Conservation (phyloP, 2,888 invertebrate genomes). For the Rhagophthalmus giganteus region DNA sequence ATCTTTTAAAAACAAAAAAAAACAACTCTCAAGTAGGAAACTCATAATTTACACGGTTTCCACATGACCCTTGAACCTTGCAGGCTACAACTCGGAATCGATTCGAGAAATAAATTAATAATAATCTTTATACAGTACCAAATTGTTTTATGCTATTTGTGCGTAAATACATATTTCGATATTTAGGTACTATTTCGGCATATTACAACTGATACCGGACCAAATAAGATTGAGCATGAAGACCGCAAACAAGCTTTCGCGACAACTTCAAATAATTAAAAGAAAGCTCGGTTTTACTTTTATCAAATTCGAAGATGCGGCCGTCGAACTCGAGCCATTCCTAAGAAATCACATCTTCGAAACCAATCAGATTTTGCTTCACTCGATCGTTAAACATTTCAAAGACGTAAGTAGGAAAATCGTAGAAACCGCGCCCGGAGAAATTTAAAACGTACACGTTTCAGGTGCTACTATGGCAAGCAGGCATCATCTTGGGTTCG, state of each 20-base stretch:
- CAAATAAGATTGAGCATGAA: constrained; percentile 87
- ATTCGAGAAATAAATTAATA: no score
- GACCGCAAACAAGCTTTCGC: constrained; percentile 81
- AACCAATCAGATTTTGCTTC: constrained; percentile 79
- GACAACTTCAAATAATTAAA: constrained; percentile 78
- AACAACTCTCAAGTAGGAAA: no score
- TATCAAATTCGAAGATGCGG: constrained; percentile 95
- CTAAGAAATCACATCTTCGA: constrained; percentile 88
- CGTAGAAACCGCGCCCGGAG: background rate
- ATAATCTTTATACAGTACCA: no score
- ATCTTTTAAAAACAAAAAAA: no score
- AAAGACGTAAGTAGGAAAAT: constrained; percentile 66
- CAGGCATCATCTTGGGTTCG: constrained; percentile 91
- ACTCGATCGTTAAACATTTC: constrained; percentile 84
- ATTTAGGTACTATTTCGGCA: constrained; percentile 50
- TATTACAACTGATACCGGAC: constrained; percentile 51
- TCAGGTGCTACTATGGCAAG: constrained; percentile 91
- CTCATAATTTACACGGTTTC: no score
- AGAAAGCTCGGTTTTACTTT: constrained; percentile 83
- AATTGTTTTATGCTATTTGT: no score
- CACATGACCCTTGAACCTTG: no score
- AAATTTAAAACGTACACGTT: constrained; percentile 5
- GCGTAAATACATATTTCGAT: constrained; percentile 43
- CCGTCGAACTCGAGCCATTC: constrained; percentile 89
- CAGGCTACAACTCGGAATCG: no score